Evolutionary conservation across 2,113 vertebrate species (phyloP).

Genomic region (Crocuta crocuta): DNA sequence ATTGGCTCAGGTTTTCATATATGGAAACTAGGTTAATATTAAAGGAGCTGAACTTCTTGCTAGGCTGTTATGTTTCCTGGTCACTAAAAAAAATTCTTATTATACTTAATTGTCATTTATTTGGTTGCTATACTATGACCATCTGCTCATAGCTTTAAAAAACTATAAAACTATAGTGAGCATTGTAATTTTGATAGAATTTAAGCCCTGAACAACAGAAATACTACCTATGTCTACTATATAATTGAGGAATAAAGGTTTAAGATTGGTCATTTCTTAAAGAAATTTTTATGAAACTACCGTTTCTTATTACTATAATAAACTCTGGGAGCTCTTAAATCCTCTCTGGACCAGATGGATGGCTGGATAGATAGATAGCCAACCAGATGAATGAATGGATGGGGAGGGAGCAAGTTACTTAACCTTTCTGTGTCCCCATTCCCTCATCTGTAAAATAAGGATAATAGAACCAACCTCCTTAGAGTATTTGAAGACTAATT

Average conservation of each 20-base stretch:
- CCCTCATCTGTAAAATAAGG: background rate
- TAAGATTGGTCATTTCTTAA: conserved; percentile 40
- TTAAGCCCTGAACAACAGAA: background rate
- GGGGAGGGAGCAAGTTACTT: background rate
- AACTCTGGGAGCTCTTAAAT: background rate
- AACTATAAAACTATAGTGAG: background rate
- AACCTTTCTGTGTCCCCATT: background rate
- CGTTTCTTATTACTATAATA: background rate
- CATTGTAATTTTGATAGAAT: background rate
- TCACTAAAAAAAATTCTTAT: conserved; percentile 40
- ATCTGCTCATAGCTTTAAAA: background rate
- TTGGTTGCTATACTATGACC: background rate
- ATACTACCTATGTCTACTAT: background rate
- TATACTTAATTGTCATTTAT: background rate
- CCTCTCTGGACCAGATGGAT: background rate
- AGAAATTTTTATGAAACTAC: conserved; percentile 9
- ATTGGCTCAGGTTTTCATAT: conserved; percentile 3
- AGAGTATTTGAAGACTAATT: conserved; percentile 14
- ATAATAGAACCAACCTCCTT: background rate
- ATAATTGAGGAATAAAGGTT: conserved; percentile 30
- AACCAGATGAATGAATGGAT: background rate
- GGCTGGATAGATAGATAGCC: background rate
- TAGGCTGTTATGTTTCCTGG: background rate
- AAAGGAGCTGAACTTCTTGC: background rate
- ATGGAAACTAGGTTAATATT: conserved; percentile 18